phyloP scores from a whole-genome alignment of 2,797 vertebrate genomes.

The Buceros bicornis region DNA sequence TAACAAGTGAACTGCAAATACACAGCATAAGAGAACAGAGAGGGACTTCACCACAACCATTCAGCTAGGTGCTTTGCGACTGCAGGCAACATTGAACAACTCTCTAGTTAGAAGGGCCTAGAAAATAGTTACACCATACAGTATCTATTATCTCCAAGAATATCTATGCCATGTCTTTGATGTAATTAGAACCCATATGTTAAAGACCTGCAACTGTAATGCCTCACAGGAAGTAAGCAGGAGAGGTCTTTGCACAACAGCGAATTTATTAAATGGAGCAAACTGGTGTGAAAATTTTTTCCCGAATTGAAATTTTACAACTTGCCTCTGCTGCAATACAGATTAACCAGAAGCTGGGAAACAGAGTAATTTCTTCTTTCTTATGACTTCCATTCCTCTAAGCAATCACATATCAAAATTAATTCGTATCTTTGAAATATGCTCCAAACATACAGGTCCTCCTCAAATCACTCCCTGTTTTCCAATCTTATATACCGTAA shows the following conservation, averaged over 20 bases:
- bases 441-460: neutral
- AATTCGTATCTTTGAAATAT: neutral
- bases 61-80: neutral
- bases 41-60: neutral
- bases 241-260: neutral
- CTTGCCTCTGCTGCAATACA: neutral
- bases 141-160: neutral
- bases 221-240: neutral
- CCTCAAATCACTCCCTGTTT: neutral
- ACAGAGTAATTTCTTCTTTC: neutral
- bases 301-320: neutral
- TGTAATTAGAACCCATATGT: neutral
- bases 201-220: neutral
- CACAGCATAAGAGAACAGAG: neutral
- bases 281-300: neutral
- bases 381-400: neutral
- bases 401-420: neutral
- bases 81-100: neutral
- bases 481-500: neutral
- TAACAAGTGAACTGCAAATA: neutral
- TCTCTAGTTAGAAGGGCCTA: neutral
- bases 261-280: neutral
- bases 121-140: neutral
- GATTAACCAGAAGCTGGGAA: neutral
- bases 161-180: neutral